Base-by-base conservation (phyloP, 2,113 vertebrate genomes). In the Leptobrachium ailaonicum region DNA sequence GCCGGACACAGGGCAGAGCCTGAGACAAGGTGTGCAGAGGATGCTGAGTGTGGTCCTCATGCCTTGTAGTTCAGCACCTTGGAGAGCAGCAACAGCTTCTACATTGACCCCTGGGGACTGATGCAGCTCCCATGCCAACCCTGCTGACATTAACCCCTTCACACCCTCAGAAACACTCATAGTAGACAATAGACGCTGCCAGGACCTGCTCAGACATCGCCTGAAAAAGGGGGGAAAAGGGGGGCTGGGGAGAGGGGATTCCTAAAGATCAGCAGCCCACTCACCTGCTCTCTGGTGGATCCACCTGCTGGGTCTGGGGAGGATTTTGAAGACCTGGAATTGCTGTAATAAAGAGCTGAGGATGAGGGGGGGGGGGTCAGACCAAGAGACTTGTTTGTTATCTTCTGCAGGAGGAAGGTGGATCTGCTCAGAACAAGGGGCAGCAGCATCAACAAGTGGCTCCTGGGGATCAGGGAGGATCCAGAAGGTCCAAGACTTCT, bases 371-470 rank as follows among this genome's bases (percentile, higher is more conserved):
- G 44, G 3, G 10, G 75, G 53, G 45, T 42, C 12, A 76, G 47
- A 40, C 3, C 40, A 1, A 32, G 20, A 32, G 47, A 10, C 75
- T 53, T 76, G 74, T 76, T 71, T 71, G 68, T 71, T 60, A 42
- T 56, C 75, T 77, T 60, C 50, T 45, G 66, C 32, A 42, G 76
- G 47, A 47, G 7, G 12, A 45, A 70, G 41, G 53, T 43, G 63
- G 50, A 58, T 42, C 75, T 69, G 20, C 14, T n/a, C 6, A 8
- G 32, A 68, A 11, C 6, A n/a, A 43, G 74, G 62, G 45, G 45
- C 6, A 53, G 32, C 63, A 41, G 75, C 20, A 32, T 32, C 20
- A 76, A 76, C 75, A 76, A 56, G 74, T 76, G 73, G 14, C 73
- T 7, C 44, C n/a, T 10, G 44, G 2, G 44, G 73, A 6, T 32